Evolutionary conservation across 2,888 invertebrate genomes (phyloP).

Genomic region (Eupithecia dodoneata): DNA sequence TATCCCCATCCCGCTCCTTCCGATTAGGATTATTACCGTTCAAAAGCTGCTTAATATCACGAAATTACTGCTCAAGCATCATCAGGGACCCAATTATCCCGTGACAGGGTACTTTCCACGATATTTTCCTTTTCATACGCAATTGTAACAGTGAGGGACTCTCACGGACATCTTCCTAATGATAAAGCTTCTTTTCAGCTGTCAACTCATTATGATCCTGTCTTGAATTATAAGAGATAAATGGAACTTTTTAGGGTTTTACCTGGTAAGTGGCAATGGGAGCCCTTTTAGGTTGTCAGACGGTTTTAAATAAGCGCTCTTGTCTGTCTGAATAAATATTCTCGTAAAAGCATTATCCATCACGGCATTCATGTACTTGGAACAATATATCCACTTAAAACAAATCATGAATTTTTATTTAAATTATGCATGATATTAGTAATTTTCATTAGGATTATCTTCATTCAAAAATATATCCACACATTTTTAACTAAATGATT

Average conservation of each 20-base stretch:
- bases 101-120: conserved; percentile 30
- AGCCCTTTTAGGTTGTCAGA: neutral
- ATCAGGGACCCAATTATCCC: conserved; percentile 34
- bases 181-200: conserved; percentile 46
- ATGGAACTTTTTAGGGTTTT: neutral
- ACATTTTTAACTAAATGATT: neutral
- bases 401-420: neutral
- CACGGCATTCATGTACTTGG: neutral
- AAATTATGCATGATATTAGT: neutral
- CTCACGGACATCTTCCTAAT: conserved; percentile 58
- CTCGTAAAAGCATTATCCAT: neutral
- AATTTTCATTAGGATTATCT: neutral
- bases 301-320: neutral
- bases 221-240: conserved; percentile 20
- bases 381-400: neutral
- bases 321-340: neutral
- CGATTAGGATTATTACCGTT: conserved; percentile 20
- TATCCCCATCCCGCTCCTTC: neutral
- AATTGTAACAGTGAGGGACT: conserved; percentile 56
- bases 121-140: conserved; percentile 49
- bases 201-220: conserved; percentile 43
- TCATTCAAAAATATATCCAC: neutral
- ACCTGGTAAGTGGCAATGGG: conserved; percentile 2
- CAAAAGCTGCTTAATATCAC: conserved; percentile 23
- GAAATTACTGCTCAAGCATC: conserved; percentile 27